These are phyloP conservation scores for Aphelocoma californica DNA, from an alignment of 2,797 vertebrate species.

Conservation along the genomic window DNA sequence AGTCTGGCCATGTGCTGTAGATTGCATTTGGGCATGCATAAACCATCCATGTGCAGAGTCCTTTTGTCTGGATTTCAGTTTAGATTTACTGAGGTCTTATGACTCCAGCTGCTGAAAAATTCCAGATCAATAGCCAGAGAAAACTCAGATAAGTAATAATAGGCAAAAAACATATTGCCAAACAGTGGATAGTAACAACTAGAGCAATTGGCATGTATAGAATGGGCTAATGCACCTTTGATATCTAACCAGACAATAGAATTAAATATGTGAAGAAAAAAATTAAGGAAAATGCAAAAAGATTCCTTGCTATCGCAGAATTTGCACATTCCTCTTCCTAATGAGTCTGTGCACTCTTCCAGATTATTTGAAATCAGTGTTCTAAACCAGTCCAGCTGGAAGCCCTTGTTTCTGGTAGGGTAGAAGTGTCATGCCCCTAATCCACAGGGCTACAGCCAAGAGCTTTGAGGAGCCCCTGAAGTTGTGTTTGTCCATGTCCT, in stretches of 20 bases:
- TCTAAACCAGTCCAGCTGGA: neutral
- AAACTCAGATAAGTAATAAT: neutral
- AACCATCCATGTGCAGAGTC: neutral
- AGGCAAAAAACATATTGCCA: neutral
- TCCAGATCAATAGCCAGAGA: neutral
- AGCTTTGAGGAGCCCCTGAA: neutral
- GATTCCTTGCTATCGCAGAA: neutral
- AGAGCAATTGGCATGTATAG: neutral
- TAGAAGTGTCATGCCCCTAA: neutral
- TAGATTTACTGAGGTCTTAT: neutral
- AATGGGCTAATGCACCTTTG: neutral
- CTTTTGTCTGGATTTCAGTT: neutral
- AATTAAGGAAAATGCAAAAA: neutral
- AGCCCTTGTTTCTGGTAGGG: neutral
- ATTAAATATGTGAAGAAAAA: neutral
- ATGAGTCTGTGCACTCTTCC: neutral
- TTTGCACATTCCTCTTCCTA: neutral
- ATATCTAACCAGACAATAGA: neutral
- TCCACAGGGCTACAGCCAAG: neutral
- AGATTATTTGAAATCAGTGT: neutral
- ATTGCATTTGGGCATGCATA: neutral
- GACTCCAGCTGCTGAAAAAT: neutral
- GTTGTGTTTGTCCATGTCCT: fast-evolving
- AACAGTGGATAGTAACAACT: neutral
- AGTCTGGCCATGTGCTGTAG: neutral